A percentile compares a stretch with the other conserved stretches of the same genome.
These are phyloP conservation scores for Stichodactyla helianthus DNA, from an alignment of 64 coral and sea anemone species.

Conservation along the genomic window DNA sequence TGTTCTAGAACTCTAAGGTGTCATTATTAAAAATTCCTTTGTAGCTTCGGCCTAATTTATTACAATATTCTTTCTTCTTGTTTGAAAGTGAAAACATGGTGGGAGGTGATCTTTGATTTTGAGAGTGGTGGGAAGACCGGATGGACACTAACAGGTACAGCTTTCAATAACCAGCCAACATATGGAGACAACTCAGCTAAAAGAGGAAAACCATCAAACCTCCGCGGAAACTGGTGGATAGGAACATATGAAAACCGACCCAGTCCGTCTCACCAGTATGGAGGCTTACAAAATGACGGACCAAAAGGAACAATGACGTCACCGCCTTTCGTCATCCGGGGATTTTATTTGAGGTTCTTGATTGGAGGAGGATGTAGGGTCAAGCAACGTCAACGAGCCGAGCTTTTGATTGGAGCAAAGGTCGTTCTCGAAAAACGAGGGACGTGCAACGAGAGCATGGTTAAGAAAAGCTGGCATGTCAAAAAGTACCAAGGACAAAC, in stretches of 20 bases:
- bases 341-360: not conserved
- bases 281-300: not conserved
- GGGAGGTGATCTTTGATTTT: conserved; percentile 27
- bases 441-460: not conserved
- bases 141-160: conserved; percentile 4
- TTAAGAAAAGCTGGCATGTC: not conserved
- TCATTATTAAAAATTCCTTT: not conserved
- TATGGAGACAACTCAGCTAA: not conserved
- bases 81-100: not conserved
- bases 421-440: not conserved
- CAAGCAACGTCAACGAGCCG: not conserved
- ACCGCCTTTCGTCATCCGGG: not conserved
- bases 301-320: conserved; percentile 18
- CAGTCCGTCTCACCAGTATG: not conserved
- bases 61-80: not conserved
- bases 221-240: conserved; percentile 12
- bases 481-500: not conserved
- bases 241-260: conserved; percentile 31
- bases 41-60: not conserved
- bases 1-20: too few species aligned
- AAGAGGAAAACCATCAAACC: not conserved
- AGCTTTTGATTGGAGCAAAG: not conserved
- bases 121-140: not conserved
- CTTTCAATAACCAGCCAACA: conserved; percentile 38
- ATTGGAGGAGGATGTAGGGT: conserved; percentile 6